A percentile compares a stretch with the other conserved stretches of the same genome.
Evolutionary conservation across 2,888 invertebrate genomes (phyloP).

Genomic region (Leptinotarsa haldemani): DNA sequence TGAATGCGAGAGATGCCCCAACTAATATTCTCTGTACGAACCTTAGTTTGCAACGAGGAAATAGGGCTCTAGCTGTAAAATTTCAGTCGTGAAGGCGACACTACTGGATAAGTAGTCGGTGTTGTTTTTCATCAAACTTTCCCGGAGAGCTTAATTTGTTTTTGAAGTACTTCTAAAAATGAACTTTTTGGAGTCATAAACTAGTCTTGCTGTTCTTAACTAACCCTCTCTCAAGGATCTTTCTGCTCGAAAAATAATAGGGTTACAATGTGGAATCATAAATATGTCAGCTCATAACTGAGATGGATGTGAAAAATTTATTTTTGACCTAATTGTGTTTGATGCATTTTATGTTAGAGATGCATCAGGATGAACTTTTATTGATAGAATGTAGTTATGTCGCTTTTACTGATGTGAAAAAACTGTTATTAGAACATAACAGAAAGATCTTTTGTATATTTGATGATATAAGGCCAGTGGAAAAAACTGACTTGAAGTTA

Average conservation of each 20-base stretch:
- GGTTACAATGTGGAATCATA: not conserved
- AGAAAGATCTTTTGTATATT: too few species aligned
- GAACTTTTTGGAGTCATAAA: constrained; percentile 28
- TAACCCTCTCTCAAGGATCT: not conserved
- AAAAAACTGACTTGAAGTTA: too few species aligned
- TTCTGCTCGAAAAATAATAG: not conserved
- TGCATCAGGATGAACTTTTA: too few species aligned
- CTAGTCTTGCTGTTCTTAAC: constrained; percentile 19
- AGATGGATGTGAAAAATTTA: not conserved
- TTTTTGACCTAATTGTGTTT: not conserved
- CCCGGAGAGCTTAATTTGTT: constrained; percentile 48
- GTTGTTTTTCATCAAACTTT: constrained; percentile 49
- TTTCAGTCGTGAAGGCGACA: constrained; percentile 47
- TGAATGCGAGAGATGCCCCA: not conserved
- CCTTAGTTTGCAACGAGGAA: constrained; percentile 40
- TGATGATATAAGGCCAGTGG: too few species aligned
- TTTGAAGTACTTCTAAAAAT: constrained; percentile 43
- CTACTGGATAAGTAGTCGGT: constrained; percentile 40
- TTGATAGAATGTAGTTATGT: too few species aligned
- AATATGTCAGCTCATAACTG: not conserved
- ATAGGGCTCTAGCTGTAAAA: constrained; percentile 47
- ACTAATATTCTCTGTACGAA: constrained; percentile 28
- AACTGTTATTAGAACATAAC: too few species aligned
- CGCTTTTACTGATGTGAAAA: too few species aligned
- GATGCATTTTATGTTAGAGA: not conserved